Evolutionary conservation across 2,888 invertebrate genomes (phyloP), one percentile per base, ranked within the genome.

Genomic region (Dorcus parallelipipedus): DNA sequence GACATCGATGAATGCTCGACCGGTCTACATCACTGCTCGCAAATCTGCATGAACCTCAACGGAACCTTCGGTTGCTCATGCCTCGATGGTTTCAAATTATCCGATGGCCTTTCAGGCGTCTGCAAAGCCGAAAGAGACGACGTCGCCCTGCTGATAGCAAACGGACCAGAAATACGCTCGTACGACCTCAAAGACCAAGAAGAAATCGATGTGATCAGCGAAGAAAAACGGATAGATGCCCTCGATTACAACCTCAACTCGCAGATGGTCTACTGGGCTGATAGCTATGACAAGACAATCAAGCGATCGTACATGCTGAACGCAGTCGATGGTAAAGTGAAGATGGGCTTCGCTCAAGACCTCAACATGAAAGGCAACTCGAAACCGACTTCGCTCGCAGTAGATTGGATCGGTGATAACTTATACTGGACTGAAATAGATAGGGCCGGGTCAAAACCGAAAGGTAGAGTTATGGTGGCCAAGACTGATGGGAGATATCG

Each of bases 251-350:
- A 97, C 77, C 90, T 93, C 0, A 84, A 83, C 58, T 80, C 83
- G 20, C 91, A 94, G 73, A 91, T 95, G 74, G 81, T 98, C 56
- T 98, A 94, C 81, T 99, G 98, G 97, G 93, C 95, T 0, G 97
- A 98, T 76, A 91, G 91, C 64, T 90, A 91, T 71, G 91, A 93
- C 60, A 90, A 91, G 74, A 91, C 91, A 1, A 94, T 97, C 65
- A 94, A 94, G 75, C 84, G 97, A 0, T 95, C 96, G 0, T 93
- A 90, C 75, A 91, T 97, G 87, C 85, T 95, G 1, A 87, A 90
- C 66, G 93, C 91, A 0, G 79, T 84, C 26, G 81, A 87, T 60
- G 91, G 93, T 3, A 83, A 88, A 72, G 93, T 87, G 2, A 89
- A 91, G 79, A 87, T 86, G 54, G 93, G 94, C 55, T 88, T 83